Evolutionary conservation across 2,113 vertebrate species (phyloP).

Genomic region (Agapornis roseicollis): DNA sequence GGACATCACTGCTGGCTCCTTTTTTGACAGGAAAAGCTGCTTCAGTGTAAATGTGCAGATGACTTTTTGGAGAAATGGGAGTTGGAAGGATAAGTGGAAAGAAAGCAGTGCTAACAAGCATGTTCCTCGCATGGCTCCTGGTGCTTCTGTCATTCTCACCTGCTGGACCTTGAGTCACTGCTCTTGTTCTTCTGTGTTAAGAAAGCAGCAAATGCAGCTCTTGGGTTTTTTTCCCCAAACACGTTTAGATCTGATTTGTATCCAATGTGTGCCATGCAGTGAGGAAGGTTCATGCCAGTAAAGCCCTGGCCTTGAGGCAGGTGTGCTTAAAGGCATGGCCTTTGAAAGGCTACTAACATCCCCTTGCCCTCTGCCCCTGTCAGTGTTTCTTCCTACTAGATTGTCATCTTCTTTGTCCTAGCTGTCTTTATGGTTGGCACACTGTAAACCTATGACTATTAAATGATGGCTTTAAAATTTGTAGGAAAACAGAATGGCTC

Average conservation of each 20-base stretch:
- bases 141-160: not conserved
- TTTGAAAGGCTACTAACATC: not conserved
- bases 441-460: not conserved
- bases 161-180: not conserved
- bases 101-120: not conserved
- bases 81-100: not conserved
- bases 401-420: not conserved
- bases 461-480: slow-evolving; percentile 2
- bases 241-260: not conserved
- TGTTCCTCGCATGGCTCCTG: rapidly evolving
- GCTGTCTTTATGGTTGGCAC: not conserved
- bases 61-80: not conserved
- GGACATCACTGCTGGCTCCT: not conserved
- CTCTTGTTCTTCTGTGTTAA: not conserved
- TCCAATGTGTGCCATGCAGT: not conserved
- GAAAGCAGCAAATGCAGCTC: not conserved
- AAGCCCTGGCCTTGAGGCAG: not conserved
- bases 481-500: not conserved
- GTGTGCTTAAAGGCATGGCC: not conserved
- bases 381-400: not conserved
- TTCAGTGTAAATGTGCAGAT: not conserved
- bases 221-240: not conserved
- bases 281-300: not conserved
- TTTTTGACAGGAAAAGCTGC: not conserved
- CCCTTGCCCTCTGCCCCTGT: not conserved